Evolutionary conservation across 2,797 vertebrate species (phyloP).

Genomic region (Sarcophilus harrisii): DNA sequence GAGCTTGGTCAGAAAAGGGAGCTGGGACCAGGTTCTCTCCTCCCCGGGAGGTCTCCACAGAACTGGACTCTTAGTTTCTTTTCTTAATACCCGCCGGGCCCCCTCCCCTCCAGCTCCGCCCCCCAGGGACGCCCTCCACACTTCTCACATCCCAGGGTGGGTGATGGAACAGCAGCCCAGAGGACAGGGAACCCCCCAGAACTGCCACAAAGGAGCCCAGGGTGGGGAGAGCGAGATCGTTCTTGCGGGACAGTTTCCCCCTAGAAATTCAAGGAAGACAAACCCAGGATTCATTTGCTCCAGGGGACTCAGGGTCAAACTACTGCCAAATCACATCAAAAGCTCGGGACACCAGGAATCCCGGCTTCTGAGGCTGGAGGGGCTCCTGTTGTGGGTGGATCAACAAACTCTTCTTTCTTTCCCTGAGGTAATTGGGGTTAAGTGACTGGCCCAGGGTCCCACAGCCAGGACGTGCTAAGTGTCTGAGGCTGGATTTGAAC

Average conservation of each 20-base stretch:
- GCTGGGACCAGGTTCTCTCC: neutral
- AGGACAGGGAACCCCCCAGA: neutral
- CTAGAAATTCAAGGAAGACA: neutral
- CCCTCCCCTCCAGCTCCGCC: neutral
- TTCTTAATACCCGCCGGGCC: too few species aligned
- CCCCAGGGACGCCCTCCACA: too few species aligned
- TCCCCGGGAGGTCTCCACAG: neutral
- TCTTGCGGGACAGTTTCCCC: neutral
- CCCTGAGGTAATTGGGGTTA: neutral
- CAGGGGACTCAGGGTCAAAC: neutral
- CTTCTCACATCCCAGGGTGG: too few species aligned
- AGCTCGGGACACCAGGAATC: neutral
- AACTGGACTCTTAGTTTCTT: too few species aligned
- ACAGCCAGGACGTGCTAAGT: too few species aligned
- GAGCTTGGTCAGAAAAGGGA: neutral
- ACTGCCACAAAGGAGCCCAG: neutral
- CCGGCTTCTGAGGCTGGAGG: neutral
- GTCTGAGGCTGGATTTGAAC: too few species aligned
- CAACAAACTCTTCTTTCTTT: neutral
- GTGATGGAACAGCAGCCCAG: too few species aligned
- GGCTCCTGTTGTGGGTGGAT: neutral
- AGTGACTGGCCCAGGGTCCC: too few species aligned
- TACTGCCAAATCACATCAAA: neutral
- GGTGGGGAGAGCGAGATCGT: neutral
- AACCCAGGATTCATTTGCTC: neutral